These are phyloP conservation scores for Sebastiscus albofasciatus DNA, from an alignment of 2,797 vertebrate species.

Conservation along the genomic window DNA sequence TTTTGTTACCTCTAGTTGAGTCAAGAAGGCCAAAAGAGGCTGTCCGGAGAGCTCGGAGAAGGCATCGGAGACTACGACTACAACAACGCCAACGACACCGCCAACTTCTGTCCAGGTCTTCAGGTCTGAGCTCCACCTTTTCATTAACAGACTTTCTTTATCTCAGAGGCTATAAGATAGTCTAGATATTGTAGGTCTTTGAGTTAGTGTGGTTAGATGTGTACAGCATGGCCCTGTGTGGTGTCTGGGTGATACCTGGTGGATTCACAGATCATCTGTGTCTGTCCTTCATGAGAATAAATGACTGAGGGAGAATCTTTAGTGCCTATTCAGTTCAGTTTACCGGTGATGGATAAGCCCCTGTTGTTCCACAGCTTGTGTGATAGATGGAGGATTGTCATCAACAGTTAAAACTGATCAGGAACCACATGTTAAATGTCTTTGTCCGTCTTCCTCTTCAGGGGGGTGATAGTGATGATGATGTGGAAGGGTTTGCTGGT, in stretches of 20 bases:
- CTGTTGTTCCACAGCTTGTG: background rate
- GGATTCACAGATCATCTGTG: background rate
- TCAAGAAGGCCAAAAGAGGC: slow-evolving; percentile 52
- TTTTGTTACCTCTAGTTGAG: slow-evolving; percentile 76
- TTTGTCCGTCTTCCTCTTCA: slow-evolving; percentile 55
- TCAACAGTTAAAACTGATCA: background rate
- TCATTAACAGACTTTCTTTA: background rate
- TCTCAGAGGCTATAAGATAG: too few relatives aligned
- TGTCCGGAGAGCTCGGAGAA: slow-evolving; percentile 80
- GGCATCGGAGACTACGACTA: slow-evolving; percentile 92
- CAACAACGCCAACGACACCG: slow-evolving; percentile 91
- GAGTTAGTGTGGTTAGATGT: background rate
- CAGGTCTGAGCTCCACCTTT: slow-evolving; percentile 78
- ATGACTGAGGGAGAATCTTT: background rate
- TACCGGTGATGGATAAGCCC: background rate
- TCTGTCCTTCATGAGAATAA: background rate
- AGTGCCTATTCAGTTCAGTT: too few relatives aligned
- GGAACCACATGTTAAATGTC: background rate
- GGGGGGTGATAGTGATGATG: slow-evolving; percentile 87
- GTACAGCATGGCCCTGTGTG: background rate
- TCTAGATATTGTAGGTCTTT: background rate
- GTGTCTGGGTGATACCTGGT: background rate
- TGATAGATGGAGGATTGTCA: background rate
- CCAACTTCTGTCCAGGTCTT: slow-evolving; percentile 93
- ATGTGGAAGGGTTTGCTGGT: slow-evolving; percentile 71